Evolutionary conservation across 2,797 vertebrate genomes (phyloP).

Genomic region (Hydrolagus colliei): DNA sequence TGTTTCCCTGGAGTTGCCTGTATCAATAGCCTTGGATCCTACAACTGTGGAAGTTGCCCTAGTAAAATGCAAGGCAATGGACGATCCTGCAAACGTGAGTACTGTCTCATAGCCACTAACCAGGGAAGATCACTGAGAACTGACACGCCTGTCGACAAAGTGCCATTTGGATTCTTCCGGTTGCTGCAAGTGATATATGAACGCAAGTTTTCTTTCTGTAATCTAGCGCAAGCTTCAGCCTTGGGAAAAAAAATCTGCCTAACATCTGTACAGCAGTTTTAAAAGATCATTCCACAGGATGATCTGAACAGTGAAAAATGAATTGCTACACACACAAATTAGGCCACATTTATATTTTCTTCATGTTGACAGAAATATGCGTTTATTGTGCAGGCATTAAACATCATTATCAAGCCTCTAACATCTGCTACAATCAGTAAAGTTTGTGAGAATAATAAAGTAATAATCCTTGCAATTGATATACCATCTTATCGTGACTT

Average conservation of each 20-base stretch:
- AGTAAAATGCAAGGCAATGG: slow-evolving; percentile 63
- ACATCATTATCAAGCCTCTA: too few relatives aligned
- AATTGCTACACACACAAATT: background rate
- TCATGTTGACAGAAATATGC: too few relatives aligned
- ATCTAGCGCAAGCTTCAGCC: background rate
- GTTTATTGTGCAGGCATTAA: too few relatives aligned
- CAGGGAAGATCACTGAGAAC: background rate
- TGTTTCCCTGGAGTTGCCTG: slow-evolving; percentile 61
- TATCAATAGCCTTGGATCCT: slow-evolving; percentile 63
- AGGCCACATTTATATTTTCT: background rate
- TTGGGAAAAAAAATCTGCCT: background rate
- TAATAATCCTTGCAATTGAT: background rate
- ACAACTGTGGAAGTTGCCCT: slow-evolving; percentile 60
- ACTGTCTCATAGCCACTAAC: background rate
- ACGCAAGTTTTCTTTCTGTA: background rate
- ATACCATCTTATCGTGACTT: background rate
- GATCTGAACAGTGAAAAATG: background rate
- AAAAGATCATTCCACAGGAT: background rate
- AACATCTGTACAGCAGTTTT: background rate
- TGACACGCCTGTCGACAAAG: slow-evolving; percentile 10
- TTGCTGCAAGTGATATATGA: background rate
- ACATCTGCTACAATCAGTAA: too few relatives aligned
- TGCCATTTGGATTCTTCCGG: background rate
- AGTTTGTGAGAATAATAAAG: too few relatives aligned
- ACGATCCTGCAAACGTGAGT: slow-evolving; percentile 56